Evolutionary conservation across 1,140 invertebrate species (phyloP).

Genomic region (Hyphantria cunea): DNA sequence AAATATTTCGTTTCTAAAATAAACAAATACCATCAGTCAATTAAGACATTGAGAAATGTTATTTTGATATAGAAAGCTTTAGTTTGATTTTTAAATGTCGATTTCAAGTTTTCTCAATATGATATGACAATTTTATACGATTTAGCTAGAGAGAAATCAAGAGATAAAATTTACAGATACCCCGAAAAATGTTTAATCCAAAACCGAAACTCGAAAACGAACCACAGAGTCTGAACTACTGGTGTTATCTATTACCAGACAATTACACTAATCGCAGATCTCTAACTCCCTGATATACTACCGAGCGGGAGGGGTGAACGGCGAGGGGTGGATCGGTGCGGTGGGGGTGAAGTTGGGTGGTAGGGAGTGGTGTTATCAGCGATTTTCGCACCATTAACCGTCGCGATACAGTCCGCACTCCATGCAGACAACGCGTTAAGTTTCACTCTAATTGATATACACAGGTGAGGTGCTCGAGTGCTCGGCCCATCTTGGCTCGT

Average conservation of each 20-base stretch:
- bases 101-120: no score
- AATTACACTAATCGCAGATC: conserved; percentile 62
- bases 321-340: conserved; percentile 1
- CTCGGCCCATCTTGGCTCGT: conserved; percentile 12
- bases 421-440: conserved; percentile 38
- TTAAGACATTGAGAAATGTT: no score
- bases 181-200: conserved; percentile 16
- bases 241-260: conserved; percentile 61
- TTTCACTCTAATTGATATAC: conserved; percentile 24
- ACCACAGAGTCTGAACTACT: conserved; percentile 35
- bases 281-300: conserved; percentile 42
- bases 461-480: conserved; percentile 30
- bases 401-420: conserved; percentile 59
- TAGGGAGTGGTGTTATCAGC: conserved; percentile 50
- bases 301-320: conserved; percentile 5
- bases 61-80: no score
- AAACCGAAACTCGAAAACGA: conserved; percentile 29
- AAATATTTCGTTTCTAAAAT: no score
- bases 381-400: conserved; percentile 64
- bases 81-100: no score
- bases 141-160: no score
- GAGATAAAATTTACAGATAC: no score
- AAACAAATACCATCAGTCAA: no score
- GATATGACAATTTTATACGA: no score
- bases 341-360: conserved; percentile 18